phyloP scores from a whole-genome alignment of 2,113 vertebrate species.

The Triplophysa siluroides region DNA sequence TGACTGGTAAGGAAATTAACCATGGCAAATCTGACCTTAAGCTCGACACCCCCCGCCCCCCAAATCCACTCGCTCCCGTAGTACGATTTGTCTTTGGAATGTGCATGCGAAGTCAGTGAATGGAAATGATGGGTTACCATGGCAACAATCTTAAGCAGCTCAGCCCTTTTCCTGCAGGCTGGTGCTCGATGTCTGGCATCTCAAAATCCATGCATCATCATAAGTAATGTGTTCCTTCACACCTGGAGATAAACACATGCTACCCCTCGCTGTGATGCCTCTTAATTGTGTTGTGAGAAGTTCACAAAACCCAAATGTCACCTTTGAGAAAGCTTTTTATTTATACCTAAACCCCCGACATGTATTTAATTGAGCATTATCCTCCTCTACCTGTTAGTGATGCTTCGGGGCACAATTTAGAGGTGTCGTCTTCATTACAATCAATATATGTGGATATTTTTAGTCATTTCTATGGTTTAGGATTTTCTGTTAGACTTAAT shows the following conservation, averaged over 20 bases:
- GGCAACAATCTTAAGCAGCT: slow-evolving; percentile 73
- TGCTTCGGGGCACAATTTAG: slow-evolving; percentile 27
- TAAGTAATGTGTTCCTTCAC: slow-evolving; percentile 64
- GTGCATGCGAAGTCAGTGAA: slow-evolving; percentile 78
- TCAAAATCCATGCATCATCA: slow-evolving; percentile 74
- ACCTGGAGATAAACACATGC: slow-evolving; percentile 67
- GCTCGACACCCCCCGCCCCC: slow-evolving; percentile 62
- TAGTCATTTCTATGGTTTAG: not conserved
- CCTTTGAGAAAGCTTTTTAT: slow-evolving; percentile 54
- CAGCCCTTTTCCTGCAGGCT: slow-evolving; percentile 58
- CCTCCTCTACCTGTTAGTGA: not conserved
- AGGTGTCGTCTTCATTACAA: slow-evolving; percentile 5
- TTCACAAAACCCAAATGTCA: slow-evolving; percentile 56
- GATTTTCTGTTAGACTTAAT: not conserved
- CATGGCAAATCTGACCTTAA: slow-evolving; percentile 75
- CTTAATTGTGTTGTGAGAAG: slow-evolving; percentile 58
- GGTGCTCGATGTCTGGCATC: slow-evolving; percentile 69
- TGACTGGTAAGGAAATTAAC: slow-evolving; percentile 75
- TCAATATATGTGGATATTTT: slow-evolving; percentile 5
- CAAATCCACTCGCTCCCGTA: slow-evolving; percentile 50
- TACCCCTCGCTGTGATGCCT: slow-evolving; percentile 50
- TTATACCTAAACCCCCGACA: slow-evolving; percentile 38
- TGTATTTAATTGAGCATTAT: slow-evolving; percentile 37
- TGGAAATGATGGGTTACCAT: slow-evolving; percentile 78
- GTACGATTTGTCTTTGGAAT: slow-evolving; percentile 79